A percentile compares a stretch with the other conserved stretches of the same genome.
Conservation (phyloP, 2,113 vertebrate genomes). For the Protobothrops mucrosquamatus region DNA sequence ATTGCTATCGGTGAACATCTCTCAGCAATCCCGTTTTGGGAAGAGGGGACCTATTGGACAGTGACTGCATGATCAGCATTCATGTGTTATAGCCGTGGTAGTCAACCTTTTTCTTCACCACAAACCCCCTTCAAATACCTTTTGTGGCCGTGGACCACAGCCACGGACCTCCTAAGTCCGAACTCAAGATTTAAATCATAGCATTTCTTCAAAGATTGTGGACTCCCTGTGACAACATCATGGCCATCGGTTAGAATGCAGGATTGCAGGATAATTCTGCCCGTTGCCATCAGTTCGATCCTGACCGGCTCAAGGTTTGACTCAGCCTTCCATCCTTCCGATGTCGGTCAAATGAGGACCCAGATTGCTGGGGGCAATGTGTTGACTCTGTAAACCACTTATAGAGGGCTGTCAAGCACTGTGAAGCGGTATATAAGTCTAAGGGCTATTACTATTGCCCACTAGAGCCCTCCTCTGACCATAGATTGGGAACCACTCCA, state of each 20-base stretch:
- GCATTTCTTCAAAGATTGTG: too few species aligned
- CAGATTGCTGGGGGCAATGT: not conserved
- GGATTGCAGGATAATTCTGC: not conserved
- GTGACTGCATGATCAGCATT: not conserved
- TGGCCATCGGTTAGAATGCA: not conserved
- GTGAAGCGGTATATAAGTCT: not conserved
- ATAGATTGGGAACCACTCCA: not conserved
- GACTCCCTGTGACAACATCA: too few species aligned
- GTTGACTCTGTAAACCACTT: not conserved
- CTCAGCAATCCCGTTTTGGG: not conserved
- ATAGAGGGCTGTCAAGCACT: not conserved
- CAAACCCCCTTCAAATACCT: not conserved
- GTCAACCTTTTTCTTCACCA: not conserved
- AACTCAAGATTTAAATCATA: too few species aligned
- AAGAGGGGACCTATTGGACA: not conserved
- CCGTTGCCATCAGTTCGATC: not conserved
- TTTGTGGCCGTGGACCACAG: not conserved
- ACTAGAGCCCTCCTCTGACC: not conserved
- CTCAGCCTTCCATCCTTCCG: not conserved
- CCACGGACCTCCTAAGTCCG: too few species aligned
- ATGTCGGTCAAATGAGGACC: not conserved
- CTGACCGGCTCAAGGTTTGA: not conserved
- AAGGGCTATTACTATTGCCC: not conserved
- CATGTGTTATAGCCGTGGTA: not conserved
- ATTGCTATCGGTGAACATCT: not conserved